Percentiles rank a stretch among this genome's conserved stretches.
phyloP scores from a whole-genome alignment of 2,113 vertebrate species.

The Monopterus albus region DNA sequence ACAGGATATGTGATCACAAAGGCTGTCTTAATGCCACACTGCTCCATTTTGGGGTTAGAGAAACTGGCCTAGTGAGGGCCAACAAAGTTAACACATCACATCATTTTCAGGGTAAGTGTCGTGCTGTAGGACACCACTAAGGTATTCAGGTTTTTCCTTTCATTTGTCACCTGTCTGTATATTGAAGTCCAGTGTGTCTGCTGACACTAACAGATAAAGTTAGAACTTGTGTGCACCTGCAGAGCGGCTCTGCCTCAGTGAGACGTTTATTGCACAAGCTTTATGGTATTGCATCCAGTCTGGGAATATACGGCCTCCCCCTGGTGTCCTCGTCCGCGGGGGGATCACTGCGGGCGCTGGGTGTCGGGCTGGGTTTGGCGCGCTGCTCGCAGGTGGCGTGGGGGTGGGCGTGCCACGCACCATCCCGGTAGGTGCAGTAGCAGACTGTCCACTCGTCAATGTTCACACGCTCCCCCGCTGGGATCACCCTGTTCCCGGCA shows the following conservation, averaged over 20 bases:
- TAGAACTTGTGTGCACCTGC: neutral
- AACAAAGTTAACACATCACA: too few species aligned
- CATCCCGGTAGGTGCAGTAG: conserved; percentile 80
- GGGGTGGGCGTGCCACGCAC: conserved; percentile 80
- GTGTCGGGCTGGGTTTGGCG: conserved; percentile 37
- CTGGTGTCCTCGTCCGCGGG: conserved; percentile 40
- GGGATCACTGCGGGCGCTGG: conserved; percentile 14
- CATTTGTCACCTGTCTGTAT: neutral
- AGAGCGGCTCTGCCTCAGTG: neutral
- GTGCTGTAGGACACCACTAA: too few species aligned
- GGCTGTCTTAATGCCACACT: too few species aligned
- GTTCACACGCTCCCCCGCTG: conserved; percentile 79
- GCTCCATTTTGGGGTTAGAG: too few species aligned
- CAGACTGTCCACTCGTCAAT: conserved; percentile 75
- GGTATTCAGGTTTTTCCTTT: too few species aligned
- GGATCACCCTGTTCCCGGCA: conserved; percentile 80
- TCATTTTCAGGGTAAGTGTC: too few species aligned
- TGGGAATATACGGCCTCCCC: conserved; percentile 48
- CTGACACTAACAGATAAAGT: neutral
- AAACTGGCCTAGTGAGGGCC: too few species aligned
- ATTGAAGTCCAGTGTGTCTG: neutral
- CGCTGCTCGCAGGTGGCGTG: conserved; percentile 67
- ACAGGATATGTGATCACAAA: too few species aligned
- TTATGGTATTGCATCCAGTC: conserved; percentile 78
- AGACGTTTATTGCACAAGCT: neutral